A percentile compares a stretch with the other conserved stretches of the same genome.
Conservation (phyloP, 1,140 invertebrate genomes). For the Brachionus koreanus region DNA sequence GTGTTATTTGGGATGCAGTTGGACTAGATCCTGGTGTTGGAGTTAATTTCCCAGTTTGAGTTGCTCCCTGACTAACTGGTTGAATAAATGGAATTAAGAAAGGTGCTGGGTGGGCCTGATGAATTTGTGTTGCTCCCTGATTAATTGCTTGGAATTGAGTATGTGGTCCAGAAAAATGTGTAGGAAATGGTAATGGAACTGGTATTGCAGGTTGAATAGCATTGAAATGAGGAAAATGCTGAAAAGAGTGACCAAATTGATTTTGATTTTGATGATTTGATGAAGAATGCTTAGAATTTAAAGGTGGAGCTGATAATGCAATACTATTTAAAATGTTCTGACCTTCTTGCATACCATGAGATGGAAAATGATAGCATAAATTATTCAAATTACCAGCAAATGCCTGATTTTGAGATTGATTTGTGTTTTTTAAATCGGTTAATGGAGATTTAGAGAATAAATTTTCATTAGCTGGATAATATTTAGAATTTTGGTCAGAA, state of each 20-base stretch:
- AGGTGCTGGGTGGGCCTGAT: neutral
- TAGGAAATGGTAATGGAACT: neutral
- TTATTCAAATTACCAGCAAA: neutral
- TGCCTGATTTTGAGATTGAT: neutral
- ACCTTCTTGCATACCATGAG: neutral
- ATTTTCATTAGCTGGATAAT: neutral
- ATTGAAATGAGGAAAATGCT: neutral
- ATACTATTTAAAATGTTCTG: neutral
- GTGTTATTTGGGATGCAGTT: neutral
- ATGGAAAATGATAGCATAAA: neutral
- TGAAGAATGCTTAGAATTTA: neutral
- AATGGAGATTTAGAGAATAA: neutral
- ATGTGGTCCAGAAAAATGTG: neutral
- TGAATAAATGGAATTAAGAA: constrained; percentile 19
- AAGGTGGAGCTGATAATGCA: neutral
- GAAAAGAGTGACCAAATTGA: neutral
- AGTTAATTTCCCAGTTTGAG: neutral
- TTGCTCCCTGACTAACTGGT: neutral
- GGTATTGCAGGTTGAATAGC: constrained; percentile 22
- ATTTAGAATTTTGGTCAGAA: no score
- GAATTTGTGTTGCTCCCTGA: neutral
- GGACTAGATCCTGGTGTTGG: constrained; percentile 38
- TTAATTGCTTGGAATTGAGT: neutral
- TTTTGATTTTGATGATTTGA: neutral
- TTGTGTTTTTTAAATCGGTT: neutral